Conservation (phyloP, 1,140 invertebrate species). For the Ceratina australensis region DNA sequence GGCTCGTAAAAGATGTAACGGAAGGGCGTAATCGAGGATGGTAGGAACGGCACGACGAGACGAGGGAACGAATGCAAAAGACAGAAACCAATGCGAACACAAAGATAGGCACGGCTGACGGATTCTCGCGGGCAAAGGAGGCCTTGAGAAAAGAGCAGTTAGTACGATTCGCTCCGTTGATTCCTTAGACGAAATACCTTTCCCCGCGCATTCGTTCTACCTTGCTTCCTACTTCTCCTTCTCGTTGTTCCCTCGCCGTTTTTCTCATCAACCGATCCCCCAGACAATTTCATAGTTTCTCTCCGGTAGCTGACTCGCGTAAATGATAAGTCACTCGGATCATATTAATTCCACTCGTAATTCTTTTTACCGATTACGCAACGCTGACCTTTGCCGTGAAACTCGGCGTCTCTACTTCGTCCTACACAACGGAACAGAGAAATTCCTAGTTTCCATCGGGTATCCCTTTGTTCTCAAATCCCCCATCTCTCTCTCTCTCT, state of each 20-base stretch:
- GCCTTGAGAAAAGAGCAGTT: slow-evolving; percentile 53
- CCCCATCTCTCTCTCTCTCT: too few relatives aligned
- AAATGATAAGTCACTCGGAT: not conserved
- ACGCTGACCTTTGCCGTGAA: not conserved
- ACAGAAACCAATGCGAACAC: slow-evolving; percentile 43
- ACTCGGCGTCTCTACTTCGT: not conserved
- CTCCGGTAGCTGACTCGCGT: not conserved
- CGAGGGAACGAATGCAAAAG: slow-evolving; percentile 24
- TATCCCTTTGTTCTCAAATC: not conserved
- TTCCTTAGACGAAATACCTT: slow-evolving; percentile 55
- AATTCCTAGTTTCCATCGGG: not conserved
- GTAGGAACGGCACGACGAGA: not conserved
- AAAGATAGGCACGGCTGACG: slow-evolving; percentile 57
- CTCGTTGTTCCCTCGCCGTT: not conserved
- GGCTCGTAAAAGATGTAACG: slow-evolving; percentile 17
- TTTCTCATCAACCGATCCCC: not conserved
- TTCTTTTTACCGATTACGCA: not conserved
- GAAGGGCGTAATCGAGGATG: slow-evolving; percentile 2
- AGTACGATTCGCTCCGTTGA: slow-evolving; percentile 53
- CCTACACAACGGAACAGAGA: not conserved
- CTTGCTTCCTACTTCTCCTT: slow-evolving; percentile 17
- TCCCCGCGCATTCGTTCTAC: slow-evolving; percentile 26
- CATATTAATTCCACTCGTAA: not conserved
- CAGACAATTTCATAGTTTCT: slow-evolving; percentile 12
- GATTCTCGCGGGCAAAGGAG: slow-evolving; percentile 45